A percentile compares a stretch with the other conserved stretches of the same genome.
Evolutionary conservation across 2,888 invertebrate species (phyloP).

Genomic region (Tipula unca): DNA sequence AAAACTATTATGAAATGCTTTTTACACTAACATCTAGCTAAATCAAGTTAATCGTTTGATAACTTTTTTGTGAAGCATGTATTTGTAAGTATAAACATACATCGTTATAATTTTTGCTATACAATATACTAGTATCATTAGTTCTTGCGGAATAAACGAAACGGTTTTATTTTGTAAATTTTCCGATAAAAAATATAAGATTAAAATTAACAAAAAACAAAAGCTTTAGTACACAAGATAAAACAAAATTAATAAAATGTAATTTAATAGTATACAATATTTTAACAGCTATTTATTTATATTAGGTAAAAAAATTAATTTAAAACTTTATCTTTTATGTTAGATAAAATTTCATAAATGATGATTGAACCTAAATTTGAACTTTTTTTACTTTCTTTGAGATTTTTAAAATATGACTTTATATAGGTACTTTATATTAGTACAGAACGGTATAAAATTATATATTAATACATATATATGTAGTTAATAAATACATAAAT

Average conservation of each 20-base stretch:
- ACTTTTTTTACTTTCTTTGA: neutral
- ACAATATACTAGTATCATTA: too few relatives aligned
- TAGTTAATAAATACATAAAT: neutral
- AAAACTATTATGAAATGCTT: too few relatives aligned
- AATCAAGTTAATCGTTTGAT: too few relatives aligned
- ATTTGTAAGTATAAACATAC: too few relatives aligned
- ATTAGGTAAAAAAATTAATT: neutral
- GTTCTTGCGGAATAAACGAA: neutral
- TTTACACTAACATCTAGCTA: too few relatives aligned
- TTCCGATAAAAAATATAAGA: neutral
- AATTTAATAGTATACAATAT: neutral
- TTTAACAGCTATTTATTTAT: neutral
- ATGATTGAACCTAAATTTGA: neutral
- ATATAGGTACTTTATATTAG: too few relatives aligned
- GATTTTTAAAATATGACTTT: neutral
- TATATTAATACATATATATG: too few relatives aligned
- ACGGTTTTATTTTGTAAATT: neutral
- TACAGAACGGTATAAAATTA: too few relatives aligned
- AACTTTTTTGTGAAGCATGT: too few relatives aligned
- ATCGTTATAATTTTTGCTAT: too few relatives aligned
- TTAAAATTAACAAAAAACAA: neutral
- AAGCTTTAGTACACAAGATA: neutral
- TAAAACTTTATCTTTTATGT: neutral
- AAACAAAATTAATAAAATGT: neutral
- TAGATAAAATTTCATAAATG: neutral